A percentile compares a stretch with the other conserved stretches of the same genome.
These are phyloP conservation scores for Emydura subglobosa DNA, from an alignment of 2,113 vertebrate species.

Conservation along the genomic window DNA sequence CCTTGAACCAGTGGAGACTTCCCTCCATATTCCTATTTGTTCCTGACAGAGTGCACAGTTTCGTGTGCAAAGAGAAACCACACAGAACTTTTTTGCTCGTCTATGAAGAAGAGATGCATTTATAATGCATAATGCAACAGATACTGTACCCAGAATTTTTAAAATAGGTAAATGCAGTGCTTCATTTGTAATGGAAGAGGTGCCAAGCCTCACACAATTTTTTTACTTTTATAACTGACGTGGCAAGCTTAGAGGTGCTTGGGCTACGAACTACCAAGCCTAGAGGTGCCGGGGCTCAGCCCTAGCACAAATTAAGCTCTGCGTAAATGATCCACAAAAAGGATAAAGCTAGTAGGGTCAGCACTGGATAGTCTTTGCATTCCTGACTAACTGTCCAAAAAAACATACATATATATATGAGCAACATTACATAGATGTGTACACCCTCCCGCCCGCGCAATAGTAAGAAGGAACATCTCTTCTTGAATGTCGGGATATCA, in stretches of 20 bases:
- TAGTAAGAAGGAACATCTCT: neutral
- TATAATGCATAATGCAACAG: neutral
- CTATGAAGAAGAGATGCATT: neutral
- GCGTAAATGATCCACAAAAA: neutral
- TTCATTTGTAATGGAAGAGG: too few relatives aligned
- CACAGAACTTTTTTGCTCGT: neutral
- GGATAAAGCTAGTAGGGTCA: neutral
- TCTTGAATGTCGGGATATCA: neutral
- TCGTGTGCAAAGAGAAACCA: neutral
- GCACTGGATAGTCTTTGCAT: neutral
- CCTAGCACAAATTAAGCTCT: too few relatives aligned
- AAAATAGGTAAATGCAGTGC: neutral
- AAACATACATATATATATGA: too few relatives aligned
- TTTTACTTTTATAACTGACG: too few relatives aligned
- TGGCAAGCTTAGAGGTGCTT: too few relatives aligned
- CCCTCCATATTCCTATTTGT: neutral
- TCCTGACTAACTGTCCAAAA: neutral
- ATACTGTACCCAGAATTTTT: neutral
- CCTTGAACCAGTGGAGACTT: neutral
- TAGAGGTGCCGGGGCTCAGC: too few relatives aligned
- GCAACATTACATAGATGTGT: neutral
- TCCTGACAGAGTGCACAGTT: neutral
- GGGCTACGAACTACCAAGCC: too few relatives aligned
- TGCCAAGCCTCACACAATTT: too few relatives aligned
- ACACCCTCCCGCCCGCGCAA: neutral